Evolutionary conservation across 2,888 invertebrate species (phyloP).

Genomic region (Cephonodes hylas): DNA sequence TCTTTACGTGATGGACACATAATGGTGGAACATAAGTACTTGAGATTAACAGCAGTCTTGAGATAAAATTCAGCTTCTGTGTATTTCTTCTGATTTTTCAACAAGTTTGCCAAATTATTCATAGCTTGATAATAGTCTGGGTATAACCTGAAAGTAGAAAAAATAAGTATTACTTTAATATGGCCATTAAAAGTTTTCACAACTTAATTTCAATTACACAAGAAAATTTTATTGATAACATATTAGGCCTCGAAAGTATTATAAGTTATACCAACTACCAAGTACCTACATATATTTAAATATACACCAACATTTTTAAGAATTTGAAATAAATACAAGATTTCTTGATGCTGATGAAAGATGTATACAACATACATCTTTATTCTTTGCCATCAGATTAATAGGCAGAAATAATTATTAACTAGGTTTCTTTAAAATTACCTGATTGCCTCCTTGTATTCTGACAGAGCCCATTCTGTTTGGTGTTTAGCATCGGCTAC

Average conservation of each 20-base stretch:
- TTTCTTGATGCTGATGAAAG: too few species aligned
- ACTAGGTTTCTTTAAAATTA: conserved; percentile 37
- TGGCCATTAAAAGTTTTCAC: too few species aligned
- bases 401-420: neutral
- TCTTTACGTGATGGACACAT: neutral
- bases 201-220: too few species aligned
- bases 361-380: too few species aligned
- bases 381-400: too few species aligned
- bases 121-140: conserved; percentile 94
- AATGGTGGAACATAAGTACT: conserved; percentile 71
- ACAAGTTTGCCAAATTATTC: conserved; percentile 95
- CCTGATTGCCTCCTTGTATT: conserved; percentile 90
- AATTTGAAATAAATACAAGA: too few species aligned
- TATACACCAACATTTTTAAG: too few species aligned
- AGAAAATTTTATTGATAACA: too few species aligned
- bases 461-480: conserved; percentile 84
- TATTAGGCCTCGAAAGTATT: too few species aligned
- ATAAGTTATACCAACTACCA: too few species aligned
- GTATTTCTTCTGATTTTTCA: conserved; percentile 85
- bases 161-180: neutral
- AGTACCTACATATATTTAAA: too few species aligned
- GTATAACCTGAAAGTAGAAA: conserved; percentile 79
- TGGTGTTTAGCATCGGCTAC: conserved; percentile 89
- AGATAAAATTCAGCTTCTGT: conserved; percentile 88
- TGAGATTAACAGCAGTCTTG: conserved; percentile 85